These are phyloP conservation scores for Mungos mungo DNA, from an alignment of 2,113 vertebrate species.

Conservation along the genomic window DNA sequence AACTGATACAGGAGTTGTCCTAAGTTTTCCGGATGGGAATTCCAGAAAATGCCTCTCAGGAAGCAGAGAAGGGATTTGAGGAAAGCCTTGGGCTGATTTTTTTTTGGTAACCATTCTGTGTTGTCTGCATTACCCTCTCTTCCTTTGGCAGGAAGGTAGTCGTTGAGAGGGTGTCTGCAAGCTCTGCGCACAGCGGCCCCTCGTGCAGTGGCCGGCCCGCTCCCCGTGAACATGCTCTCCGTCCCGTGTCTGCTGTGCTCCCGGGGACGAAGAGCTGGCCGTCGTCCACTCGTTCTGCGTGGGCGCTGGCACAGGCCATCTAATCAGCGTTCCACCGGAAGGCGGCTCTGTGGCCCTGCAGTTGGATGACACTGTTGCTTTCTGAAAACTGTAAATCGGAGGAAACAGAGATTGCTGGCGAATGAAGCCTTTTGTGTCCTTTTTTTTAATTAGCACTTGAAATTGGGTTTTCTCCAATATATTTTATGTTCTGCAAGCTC, in stretches of 20 bases:
- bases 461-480: neutral
- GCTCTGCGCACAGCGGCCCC: neutral
- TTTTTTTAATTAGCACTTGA: neutral
- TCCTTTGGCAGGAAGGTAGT: neutral
- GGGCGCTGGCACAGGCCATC: neutral
- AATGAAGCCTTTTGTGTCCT: constrained; percentile 6
- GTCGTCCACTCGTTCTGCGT: neutral
- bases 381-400: neutral
- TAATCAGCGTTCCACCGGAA: neutral
- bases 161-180: neutral
- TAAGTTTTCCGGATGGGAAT: neutral
- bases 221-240: neutral
- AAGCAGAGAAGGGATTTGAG: neutral
- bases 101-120: neutral
- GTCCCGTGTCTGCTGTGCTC: rapidly evolving
- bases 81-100: neutral
- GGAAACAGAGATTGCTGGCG: neutral
- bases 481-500: neutral
- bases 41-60: constrained; percentile 19
- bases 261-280: neutral
- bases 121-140: neutral
- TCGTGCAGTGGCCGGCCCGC: neutral
- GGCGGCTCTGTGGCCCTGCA: neutral
- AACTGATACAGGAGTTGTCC: neutral
- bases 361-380: neutral